Evolutionary conservation across 2,113 vertebrate genomes (phyloP), one percentile per base, ranked within the genome.

Genomic region (Siniperca chuatsi): DNA sequence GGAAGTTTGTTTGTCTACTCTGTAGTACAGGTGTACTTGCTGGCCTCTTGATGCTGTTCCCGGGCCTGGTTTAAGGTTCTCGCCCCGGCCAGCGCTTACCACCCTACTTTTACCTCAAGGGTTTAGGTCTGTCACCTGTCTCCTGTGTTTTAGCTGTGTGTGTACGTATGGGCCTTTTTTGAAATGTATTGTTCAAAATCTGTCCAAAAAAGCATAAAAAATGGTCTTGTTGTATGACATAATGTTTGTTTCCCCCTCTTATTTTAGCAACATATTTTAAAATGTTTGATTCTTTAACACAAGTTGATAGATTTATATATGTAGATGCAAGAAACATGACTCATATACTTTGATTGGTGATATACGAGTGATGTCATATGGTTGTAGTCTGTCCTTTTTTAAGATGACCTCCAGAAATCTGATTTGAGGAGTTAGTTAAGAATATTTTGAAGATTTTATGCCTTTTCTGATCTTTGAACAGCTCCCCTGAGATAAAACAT

Each of bases 11-110:
- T 90, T 91, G 71, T 90, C 87, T 90, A 55, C 81, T 78, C 20
- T 16, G 18, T 29, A 79, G 77, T 91, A 83, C 93, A 94, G 93
- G 93, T 93, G 90, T 76, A 87, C 65, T 58, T 37, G 0, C 71
- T 58, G 86, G 69, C 78, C 79, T 92, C 86, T 90, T 79, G 89
- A 89, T 90, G 88, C 76, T 86, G 87, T 84, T 90, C 80, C 78
- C 50, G 15, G 72, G 58, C 11, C 35, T 80, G 79, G 65, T 84
- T 77, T 67, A 78, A 74, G 18, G 11, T n/a, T 1, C n/a, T 8
- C 11, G 29, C 7, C n/a, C 8, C 10, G 1, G n/a, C 16, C 25
- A 25, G 46, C 52, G 0, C 84, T 80, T 72, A 84, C 76, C 77
- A 79, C 83, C 55, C 66, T 48, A 74, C 81, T 87, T 69, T 77